phyloP scores from a whole-genome alignment of 1,140 invertebrate genomes.

The Polypedilum vanderplanki region DNA sequence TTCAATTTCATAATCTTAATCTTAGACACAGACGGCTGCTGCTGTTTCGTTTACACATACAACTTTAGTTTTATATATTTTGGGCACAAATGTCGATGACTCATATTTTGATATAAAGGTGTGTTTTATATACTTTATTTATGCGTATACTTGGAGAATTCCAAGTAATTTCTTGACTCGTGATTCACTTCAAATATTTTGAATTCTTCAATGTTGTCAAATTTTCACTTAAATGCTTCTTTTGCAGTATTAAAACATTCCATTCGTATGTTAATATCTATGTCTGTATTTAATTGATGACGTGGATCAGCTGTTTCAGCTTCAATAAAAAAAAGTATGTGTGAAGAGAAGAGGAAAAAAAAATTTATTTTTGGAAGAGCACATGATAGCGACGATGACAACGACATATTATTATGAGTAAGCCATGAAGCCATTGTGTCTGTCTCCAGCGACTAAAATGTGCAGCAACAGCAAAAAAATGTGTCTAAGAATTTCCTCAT shows the following conservation, averaged over 20 bases:
- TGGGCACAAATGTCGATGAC: too few relatives aligned
- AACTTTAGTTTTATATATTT: too few relatives aligned
- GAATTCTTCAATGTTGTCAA: neutral
- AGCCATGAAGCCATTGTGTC: too few relatives aligned
- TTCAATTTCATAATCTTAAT: neutral
- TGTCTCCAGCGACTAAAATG: too few relatives aligned
- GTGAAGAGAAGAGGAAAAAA: neutral
- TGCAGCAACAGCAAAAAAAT: neutral
- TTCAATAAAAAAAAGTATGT: neutral
- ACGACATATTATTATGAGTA: too few relatives aligned
- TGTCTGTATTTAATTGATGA: slow-evolving; percentile 22
- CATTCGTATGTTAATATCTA: neutral
- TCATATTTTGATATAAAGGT: too few relatives aligned
- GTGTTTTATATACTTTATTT: too few relatives aligned
- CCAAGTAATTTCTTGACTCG: too few relatives aligned
- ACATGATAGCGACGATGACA: neutral
- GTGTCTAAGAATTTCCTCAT: slow-evolving; percentile 26
- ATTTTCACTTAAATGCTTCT: too few relatives aligned
- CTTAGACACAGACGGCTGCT: neutral
- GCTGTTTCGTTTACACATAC: too few relatives aligned
- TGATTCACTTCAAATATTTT: neutral
- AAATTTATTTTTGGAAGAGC: neutral
- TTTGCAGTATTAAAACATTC: too few relatives aligned
- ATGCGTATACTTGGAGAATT: too few relatives aligned
- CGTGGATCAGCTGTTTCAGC: slow-evolving; percentile 26